These are phyloP conservation scores for Keiferia lycopersicella DNA, from an alignment of 2,888 invertebrate genomes.

Conservation along the genomic window DNA sequence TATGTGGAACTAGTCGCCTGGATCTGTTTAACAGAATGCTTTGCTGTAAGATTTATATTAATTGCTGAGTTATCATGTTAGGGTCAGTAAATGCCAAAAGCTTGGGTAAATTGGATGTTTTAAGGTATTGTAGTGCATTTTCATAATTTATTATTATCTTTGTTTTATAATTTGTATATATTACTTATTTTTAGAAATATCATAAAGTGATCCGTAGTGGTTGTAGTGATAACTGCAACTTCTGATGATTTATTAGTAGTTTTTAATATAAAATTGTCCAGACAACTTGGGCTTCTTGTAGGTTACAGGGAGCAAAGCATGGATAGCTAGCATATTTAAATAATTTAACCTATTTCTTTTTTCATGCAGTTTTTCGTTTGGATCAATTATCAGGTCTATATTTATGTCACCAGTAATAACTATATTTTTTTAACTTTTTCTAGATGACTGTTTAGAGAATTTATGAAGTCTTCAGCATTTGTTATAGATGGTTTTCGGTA, in stretches of 20 bases:
- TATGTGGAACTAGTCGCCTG: background rate
- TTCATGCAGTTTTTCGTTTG: background rate
- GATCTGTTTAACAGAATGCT: background rate
- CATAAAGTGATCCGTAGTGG: background rate
- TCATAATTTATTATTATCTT: background rate
- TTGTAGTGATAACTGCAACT: background rate
- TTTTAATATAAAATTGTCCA: slow-evolving; percentile 7
- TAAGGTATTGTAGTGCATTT: background rate
- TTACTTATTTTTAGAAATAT: background rate
- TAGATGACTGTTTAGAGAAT: background rate
- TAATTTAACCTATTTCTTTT: background rate
- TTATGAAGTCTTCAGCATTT: background rate
- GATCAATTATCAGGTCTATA: background rate
- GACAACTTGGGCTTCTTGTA: background rate
- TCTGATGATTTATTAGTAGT: background rate
- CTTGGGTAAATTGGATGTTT: background rate
- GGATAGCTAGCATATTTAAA: background rate
- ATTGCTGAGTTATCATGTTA: background rate
- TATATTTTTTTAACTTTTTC: background rate
- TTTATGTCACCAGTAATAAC: background rate
- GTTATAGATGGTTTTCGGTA: background rate
- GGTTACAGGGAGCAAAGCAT: background rate
- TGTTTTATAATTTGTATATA: background rate
- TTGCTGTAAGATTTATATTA: background rate
- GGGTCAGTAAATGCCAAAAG: background rate